Evolutionary conservation across 2,888 invertebrate species (phyloP), one percentile per base, ranked within the genome.

Genomic region (Oscheius sp.): DNA sequence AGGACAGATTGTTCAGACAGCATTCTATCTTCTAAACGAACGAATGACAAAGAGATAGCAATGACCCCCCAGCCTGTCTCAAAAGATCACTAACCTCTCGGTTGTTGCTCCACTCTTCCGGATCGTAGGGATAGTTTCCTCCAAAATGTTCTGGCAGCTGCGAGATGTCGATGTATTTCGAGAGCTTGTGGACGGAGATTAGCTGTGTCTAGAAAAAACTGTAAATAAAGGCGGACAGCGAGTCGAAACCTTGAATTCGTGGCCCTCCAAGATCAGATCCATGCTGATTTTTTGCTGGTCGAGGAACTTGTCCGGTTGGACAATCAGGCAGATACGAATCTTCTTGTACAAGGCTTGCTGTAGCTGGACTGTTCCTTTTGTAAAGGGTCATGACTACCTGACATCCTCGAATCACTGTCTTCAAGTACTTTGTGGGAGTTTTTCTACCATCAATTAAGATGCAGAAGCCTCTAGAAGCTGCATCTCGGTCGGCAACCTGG

Each of bases 281-380:
- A 88, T 74, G 53, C 81, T 81, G 57, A 94, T 93, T 42, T 92
- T 89, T 87, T 93, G 93, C 87, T 93, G 93, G 87, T 94, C 93
- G 92, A 93, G 93, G 90, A 93, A 93, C 62, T 93, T 93, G 87
- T 94, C 94, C 35, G 93, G 93, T 84, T 93, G 92, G 78, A 94
- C 90, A 75, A 94, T 93, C 85, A 93, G 57, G 11, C 80, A 86
- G 50, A 86, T 84, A 21, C 84, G 80, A 32, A 86, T 79, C 66
- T 82, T 81, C 55, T 79, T 79, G 76, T 82, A 85, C 32, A 88
- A 74, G 1, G 85, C 85, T 77, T 85, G 85, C 84, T 86, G 77
- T 51, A 82, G 76, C 35, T 21, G 21, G 21, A 21, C 21, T 29
- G 32, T 29, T 55, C 5, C 21, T n/a, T 9, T n/a, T 53, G 13